Base-by-base conservation (phyloP, 2,797 vertebrate species). In the Hephaestus fuliginosus region DNA sequence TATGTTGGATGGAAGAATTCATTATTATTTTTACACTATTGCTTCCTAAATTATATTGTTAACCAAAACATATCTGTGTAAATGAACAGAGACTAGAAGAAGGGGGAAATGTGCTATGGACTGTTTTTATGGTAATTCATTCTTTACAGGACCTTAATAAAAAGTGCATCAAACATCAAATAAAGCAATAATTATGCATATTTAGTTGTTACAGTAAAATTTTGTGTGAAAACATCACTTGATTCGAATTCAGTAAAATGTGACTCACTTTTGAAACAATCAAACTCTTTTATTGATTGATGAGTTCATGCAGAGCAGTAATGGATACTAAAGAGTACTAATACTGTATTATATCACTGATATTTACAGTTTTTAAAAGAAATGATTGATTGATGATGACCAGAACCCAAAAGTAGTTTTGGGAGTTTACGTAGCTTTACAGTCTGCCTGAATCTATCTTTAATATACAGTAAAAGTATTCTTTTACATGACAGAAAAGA, bases 401-500 rank as follows among this genome's bases (percentile, higher is more conserved):
- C 15, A 64, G 48, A 64, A 43, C 4, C 48, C 53, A 49, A 8
- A 60, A 64, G 36, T 53, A 41, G 5, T 58, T 62, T 52, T 18
- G 0, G 22, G 39, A 33, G n/a, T 52, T 61, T 0, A 0, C 2
- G 15, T 22, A 66, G 51, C 8, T 61, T 81, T 39, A 33, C n/a
- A 52, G n/a, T 74, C 46, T 48, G 28, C 65, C 44, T 62, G 3
- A 67, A 58, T 60, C 22, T 52, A 41, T 80, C 46, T 75, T 51
- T 39, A 70, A 55, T 28, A 20, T 33, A 63, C 28, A 71, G 39
- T 71, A 49, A 65, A 73, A 78, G 5, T 25, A 30, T 69, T 84
- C 3, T 72, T 64, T 64, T 17, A 76, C 51, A 28, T 41, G 7
- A 52, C 22, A 57, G 55, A 70, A 84, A 75, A 87, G 74, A 80